Evolutionary conservation across 2,888 invertebrate genomes (phyloP), one percentile per base, ranked within the genome.

Genomic region (Tetranychus truncatus): DNA sequence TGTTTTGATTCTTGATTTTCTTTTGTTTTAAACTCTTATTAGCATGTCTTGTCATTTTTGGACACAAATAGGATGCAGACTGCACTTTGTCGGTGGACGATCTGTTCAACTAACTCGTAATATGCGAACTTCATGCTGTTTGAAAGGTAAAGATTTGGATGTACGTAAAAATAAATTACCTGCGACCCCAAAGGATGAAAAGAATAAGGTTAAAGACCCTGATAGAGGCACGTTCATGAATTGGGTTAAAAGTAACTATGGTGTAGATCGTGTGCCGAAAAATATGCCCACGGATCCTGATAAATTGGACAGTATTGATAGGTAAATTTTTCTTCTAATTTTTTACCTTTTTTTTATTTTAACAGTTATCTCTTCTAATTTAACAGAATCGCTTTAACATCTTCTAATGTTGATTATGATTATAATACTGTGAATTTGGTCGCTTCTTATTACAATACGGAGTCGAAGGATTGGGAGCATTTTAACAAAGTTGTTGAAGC

Each of bases 301-400:
- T 20, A n/a, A 69, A 69, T 69, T 69, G 20, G 69, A 69, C 20
- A 20, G n/a, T 69, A 18, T 69, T 5, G 69, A 69, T 9, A 69
- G 69, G 69, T 69, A 69, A 69, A 21, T 20, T 6, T n/a, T 24
- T 69, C 11, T 24, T 15, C 46, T 20, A 1, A 0, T 5, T 20
- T 6, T 11, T n/a, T 9, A 21, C 7, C 11, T 11, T 24, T 24
- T 69, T 69, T n/a, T 69, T 6, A 20, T 11, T 8, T 24, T 21
- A 18, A 11, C 7, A 67, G 4, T 20, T 66, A 9, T 69, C 9
- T 21, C 1, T 20, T 24, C 1, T 24, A 69, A 20, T 21, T 20
- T n/a, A 69, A 20, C 21, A 55, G 55, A 55, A 55, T 55, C 7
- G 55, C 55, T 1, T 0, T 55, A 7, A 69, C 34, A 20, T 69